Evolutionary conservation across 2,797 vertebrate species (phyloP), one percentile per base, ranked within the genome.

Genomic region (Odontamblyopus rebecca): DNA sequence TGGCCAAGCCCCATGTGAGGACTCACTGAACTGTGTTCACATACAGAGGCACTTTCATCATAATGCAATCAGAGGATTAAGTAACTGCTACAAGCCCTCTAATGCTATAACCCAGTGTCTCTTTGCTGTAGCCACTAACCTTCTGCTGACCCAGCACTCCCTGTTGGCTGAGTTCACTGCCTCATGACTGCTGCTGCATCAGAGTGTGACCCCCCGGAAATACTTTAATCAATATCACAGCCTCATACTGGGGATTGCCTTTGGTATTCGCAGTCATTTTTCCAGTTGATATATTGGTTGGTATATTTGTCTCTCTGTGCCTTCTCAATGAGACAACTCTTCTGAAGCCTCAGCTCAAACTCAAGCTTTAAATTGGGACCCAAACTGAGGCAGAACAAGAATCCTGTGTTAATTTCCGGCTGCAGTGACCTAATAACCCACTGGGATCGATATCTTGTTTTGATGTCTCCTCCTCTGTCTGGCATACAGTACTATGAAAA

Each of bases 331-430:
- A 74, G 63, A 69, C 5, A 60, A 72, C 32, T 9, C 70, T 60
- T 23, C 23, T 60, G 27, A 23, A 69, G 71, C 56, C 30, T 4
- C 30, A 32, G 3, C 5, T 32, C 30, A 32, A 32, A 32, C 30
- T 32, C 30, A 32, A 32, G 51, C 26, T 78, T 65, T 18, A 69
- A 61, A 72, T 71, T 56, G 73, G 60, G 12, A 51, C 6, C 35
- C 30, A 74, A 76, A 71, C 18, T 72, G 59, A 72, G 66, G 71
- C 75, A 26, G 75, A 73, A 63, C 27, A 3, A 23, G 59, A 59
- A 82, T 83, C 78, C 59, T 74, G 71, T 4, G 3, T 86, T 90
- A 74, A 89, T 91, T 88, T 91, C 88, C 87, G 88, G 85, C 67
- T 57, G 7, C 66, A 67, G 53, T 0, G 74, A 74, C 74, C 76